phyloP scores from a whole-genome alignment of 2,888 invertebrate species.

The Chrysomela aeneicollis region DNA sequence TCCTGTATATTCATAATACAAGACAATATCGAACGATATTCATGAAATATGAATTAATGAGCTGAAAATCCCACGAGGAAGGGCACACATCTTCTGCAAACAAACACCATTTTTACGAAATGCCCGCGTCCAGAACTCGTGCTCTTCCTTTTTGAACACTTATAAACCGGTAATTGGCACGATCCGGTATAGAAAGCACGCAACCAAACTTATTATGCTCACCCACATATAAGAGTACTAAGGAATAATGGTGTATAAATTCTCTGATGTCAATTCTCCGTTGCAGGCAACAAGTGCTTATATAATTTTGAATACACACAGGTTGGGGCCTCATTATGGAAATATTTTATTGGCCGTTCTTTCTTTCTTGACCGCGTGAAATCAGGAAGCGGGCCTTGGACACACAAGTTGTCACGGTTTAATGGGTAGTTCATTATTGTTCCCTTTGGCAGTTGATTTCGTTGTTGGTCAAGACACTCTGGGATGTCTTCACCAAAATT shows the following conservation, averaged over 20 bases:
- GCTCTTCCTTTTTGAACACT: constrained; percentile 54
- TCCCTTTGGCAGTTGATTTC: no score
- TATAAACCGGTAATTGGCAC: constrained; percentile 57
- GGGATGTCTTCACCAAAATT: no score
- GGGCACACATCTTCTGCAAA: background rate
- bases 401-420: constrained; percentile 12
- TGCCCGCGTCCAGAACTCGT: constrained; percentile 29
- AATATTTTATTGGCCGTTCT: constrained; percentile 3
- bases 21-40: background rate
- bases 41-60: background rate
- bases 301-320: constrained; percentile 12
- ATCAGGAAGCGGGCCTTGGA: background rate
- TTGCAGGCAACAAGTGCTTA: constrained; percentile 1
- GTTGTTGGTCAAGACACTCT: no score
- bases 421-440: background rate
- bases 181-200: constrained; percentile 53
- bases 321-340: constrained; percentile 2
- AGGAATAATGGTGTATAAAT: constrained; percentile 36
- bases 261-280: constrained; percentile 27
- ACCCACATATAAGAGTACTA: constrained; percentile 35
- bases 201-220: constrained; percentile 46
- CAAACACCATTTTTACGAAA: background rate
- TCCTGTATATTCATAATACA: no score
- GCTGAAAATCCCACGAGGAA: background rate
- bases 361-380: background rate